phyloP scores from a whole-genome alignment of 2,888 invertebrate genomes.

The Lypha dubia region DNA sequence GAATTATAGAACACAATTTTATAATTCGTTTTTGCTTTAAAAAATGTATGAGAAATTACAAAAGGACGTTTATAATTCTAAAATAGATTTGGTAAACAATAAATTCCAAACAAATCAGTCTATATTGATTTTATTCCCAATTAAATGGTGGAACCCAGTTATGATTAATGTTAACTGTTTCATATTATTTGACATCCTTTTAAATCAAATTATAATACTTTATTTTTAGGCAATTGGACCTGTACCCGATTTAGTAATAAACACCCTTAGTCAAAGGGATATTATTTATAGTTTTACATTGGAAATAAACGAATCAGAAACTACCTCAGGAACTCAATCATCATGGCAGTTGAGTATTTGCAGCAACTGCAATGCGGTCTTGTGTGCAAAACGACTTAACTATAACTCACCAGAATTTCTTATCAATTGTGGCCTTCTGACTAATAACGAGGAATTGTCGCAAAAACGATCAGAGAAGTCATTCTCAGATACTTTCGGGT shows the following conservation, averaged over 20 bases:
- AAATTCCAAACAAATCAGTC: too few relatives aligned
- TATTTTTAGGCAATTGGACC: slow-evolving; percentile 80
- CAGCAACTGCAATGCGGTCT: slow-evolving; percentile 80
- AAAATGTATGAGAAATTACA: too few relatives aligned
- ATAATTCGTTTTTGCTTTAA: too few relatives aligned
- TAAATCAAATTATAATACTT: background rate
- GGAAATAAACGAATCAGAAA: slow-evolving; percentile 70
- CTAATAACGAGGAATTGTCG: slow-evolving; percentile 85
- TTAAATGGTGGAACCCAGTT: too few relatives aligned
- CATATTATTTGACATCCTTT: background rate
- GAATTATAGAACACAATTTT: too few relatives aligned
- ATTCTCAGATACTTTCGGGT: slow-evolving; percentile 89
- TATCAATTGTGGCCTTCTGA: slow-evolving; percentile 80
- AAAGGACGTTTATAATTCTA: too few relatives aligned
- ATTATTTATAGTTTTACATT: slow-evolving; percentile 78
- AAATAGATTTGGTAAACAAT: too few relatives aligned
- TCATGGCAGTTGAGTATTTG: slow-evolving; percentile 81
- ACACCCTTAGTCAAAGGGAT: slow-evolving; percentile 78
- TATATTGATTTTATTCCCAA: too few relatives aligned
- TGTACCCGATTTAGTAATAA: slow-evolving; percentile 78
- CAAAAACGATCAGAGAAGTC: slow-evolving; percentile 86
- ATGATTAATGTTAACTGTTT: too few relatives aligned
- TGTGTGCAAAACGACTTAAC: slow-evolving; percentile 78
- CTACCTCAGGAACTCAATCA: slow-evolving; percentile 59
- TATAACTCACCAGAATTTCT: slow-evolving; percentile 75